A percentile compares a stretch with the other conserved stretches of the same genome.
Evolutionary conservation across 1,140 invertebrate genomes (phyloP).

Genomic region (Varroa destructor): DNA sequence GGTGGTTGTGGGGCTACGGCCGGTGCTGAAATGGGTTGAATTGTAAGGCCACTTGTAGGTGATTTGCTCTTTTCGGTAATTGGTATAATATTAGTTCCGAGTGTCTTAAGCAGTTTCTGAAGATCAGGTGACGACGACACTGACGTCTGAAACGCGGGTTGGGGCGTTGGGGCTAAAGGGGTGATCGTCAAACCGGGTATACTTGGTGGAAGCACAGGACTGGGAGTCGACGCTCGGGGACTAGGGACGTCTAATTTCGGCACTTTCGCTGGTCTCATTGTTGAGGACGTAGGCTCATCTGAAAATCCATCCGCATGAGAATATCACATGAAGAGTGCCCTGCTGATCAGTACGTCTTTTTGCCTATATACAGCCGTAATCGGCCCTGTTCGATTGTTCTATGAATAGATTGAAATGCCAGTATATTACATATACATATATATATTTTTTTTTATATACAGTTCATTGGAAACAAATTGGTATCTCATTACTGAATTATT

Average conservation of each 20-base stretch:
- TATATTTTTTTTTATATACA: no score
- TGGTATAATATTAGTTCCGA: slow-evolving; percentile 21
- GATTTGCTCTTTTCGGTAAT: slow-evolving; percentile 17
- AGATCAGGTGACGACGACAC: neutral
- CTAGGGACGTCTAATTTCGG: neutral
- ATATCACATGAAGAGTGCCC: no score
- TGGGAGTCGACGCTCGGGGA: neutral
- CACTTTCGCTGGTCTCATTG: neutral
- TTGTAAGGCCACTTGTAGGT: neutral
- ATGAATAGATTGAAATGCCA: no score
- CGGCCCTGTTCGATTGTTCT: no score
- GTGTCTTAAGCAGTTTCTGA: slow-evolving; percentile 12
- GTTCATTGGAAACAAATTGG: no score
- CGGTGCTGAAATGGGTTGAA: slow-evolving; percentile 5
- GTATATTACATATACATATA: no score
- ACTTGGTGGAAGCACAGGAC: neutral
- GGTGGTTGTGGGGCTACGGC: neutral
- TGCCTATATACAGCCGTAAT: no score
- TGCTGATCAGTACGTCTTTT: no score
- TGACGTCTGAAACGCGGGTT: neutral
- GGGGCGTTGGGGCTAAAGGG: neutral
- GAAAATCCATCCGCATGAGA: no score
- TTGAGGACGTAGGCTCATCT: neutral
- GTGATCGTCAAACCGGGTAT: slow-evolving; percentile 23
- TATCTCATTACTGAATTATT: no score